These are phyloP conservation scores for Vulpes vulpes DNA, from an alignment of 2,113 vertebrate species.

Conservation along the genomic window DNA sequence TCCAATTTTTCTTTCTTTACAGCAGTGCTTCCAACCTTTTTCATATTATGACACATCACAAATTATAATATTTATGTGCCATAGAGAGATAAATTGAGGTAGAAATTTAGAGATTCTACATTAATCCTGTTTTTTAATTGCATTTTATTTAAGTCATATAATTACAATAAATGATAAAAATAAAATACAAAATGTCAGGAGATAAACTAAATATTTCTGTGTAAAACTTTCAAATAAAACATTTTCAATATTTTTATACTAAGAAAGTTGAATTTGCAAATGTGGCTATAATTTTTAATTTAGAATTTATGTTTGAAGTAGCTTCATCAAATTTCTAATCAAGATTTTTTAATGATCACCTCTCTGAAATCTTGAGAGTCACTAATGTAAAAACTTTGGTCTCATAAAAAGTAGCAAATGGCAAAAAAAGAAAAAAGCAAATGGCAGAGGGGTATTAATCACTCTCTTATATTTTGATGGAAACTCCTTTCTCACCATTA, in stretches of 20 bases:
- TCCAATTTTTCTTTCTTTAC: background rate
- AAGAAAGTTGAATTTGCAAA: background rate
- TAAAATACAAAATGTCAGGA: background rate
- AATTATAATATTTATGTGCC: background rate
- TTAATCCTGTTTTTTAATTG: background rate
- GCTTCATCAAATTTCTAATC: background rate
- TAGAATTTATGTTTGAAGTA: background rate
- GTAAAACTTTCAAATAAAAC: background rate
- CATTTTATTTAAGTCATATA: background rate
- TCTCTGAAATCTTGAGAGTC: background rate
- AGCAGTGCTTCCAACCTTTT: background rate
- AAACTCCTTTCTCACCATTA: background rate
- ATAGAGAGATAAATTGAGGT: background rate
- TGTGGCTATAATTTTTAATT: background rate
- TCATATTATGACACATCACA: background rate
- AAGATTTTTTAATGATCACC: background rate
- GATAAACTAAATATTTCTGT: conserved; percentile 9
- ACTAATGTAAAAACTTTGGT: background rate
- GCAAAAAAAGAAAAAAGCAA: background rate
- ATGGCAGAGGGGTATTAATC: background rate
- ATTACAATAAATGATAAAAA: conserved; percentile 23
- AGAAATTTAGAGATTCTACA: background rate
- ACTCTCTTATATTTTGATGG: background rate
- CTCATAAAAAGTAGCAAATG: background rate
- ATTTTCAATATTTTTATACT: background rate